Conservation (phyloP, 2,113 vertebrate species). For the Rhinoderma darwinii region DNA sequence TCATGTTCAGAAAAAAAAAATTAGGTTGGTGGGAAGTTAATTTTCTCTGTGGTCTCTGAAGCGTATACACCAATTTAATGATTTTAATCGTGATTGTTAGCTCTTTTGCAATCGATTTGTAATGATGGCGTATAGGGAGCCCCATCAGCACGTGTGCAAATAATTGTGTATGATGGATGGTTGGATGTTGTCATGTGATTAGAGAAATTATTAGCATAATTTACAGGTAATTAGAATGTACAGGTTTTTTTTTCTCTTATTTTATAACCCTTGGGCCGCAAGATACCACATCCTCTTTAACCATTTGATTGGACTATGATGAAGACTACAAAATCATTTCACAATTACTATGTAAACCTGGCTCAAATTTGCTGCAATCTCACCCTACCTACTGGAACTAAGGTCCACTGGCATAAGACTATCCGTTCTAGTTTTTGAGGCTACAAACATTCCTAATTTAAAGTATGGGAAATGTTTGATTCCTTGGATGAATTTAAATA, state of each 20-base stretch:
- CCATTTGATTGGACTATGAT: background rate
- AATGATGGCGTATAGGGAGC: slow-evolving; percentile 95
- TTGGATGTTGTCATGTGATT: slow-evolving; percentile 32
- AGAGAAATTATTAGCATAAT: slow-evolving; percentile 27
- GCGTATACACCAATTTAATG: slow-evolving; percentile 99
- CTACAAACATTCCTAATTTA: background rate
- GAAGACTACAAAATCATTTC: background rate
- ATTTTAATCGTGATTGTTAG: slow-evolving; percentile 99
- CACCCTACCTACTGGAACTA: too few species aligned
- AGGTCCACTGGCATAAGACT: background rate
- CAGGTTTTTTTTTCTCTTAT: slow-evolving; percentile 8
- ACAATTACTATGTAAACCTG: background rate
- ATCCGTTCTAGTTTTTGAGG: background rate
- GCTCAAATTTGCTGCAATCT: too few species aligned
- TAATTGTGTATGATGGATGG: slow-evolving; percentile 67
- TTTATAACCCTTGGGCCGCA: background rate
- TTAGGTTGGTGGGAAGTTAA: slow-evolving; percentile 99
- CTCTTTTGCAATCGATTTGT: slow-evolving; percentile 99
- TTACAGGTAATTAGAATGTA: background rate
- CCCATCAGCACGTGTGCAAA: slow-evolving; percentile 82
- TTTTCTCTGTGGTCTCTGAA: slow-evolving; percentile 99
- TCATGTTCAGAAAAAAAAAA: slow-evolving; percentile 99
- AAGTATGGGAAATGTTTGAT: background rate
- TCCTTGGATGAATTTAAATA: background rate
- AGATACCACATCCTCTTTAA: background rate